phyloP scores from a whole-genome alignment of 2,113 vertebrate species.

The Cephalophus harveyi region DNA sequence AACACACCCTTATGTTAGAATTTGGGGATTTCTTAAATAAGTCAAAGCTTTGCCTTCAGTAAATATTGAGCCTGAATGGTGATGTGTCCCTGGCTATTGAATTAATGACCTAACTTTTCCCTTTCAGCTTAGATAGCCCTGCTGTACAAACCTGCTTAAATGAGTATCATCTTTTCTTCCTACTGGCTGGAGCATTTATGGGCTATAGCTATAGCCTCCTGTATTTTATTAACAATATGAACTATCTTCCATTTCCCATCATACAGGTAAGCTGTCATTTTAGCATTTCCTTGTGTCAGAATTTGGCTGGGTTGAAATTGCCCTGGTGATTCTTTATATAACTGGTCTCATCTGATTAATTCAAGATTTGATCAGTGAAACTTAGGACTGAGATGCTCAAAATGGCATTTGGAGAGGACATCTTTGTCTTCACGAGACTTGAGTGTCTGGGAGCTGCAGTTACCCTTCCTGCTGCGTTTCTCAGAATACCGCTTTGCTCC shows the following conservation, averaged over 20 bases:
- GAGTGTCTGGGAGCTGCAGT: neutral
- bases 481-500: neutral
- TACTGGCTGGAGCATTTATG: slow-evolving; percentile 92
- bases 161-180: slow-evolving; percentile 90
- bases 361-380: slow-evolving; percentile 20
- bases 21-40: slow-evolving; percentile 38
- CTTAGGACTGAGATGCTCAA: neutral
- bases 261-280: slow-evolving; percentile 87
- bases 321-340: neutral
- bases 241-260: slow-evolving; percentile 91
- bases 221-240: slow-evolving; percentile 93
- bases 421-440: neutral
- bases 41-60: slow-evolving; percentile 40
- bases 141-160: slow-evolving; percentile 87
- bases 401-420: neutral
- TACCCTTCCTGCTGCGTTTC: neutral
- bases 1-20: slow-evolving; percentile 18
- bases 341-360: neutral
- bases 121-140: slow-evolving; percentile 60
- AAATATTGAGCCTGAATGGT: neutral
- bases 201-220: slow-evolving; percentile 92
- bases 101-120: slow-evolving; percentile 45
- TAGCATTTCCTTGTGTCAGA: neutral
- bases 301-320: slow-evolving; percentile 14
- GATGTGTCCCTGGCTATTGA: neutral